These are phyloP conservation scores for Gavia stellata DNA, from an alignment of 2,113 vertebrate species.

Conservation along the genomic window DNA sequence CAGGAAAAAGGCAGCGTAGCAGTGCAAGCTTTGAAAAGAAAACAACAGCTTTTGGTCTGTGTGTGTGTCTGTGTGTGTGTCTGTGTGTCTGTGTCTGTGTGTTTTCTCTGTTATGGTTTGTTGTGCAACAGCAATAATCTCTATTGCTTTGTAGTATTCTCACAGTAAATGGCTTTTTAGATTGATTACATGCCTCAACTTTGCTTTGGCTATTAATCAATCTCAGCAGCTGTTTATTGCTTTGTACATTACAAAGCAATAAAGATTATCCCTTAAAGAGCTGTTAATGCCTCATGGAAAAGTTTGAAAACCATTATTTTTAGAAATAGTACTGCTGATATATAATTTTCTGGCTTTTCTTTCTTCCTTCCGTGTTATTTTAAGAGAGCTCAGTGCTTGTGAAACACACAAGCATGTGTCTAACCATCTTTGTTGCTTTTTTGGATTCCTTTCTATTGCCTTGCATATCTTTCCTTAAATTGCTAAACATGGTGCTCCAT, in stretches of 20 bases:
- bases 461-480: neutral
- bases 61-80: neutral
- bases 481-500: neutral
- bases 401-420: neutral
- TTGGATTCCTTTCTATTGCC: neutral
- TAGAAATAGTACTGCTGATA: conserved; percentile 42
- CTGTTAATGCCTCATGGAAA: conserved; percentile 57
- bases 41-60: neutral
- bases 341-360: conserved; percentile 49
- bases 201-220: conserved; percentile 67
- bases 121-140: conserved; percentile 59
- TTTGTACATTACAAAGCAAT: conserved; percentile 64
- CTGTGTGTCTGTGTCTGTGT: neutral
- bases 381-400: neutral
- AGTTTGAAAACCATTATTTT: conserved; percentile 61
- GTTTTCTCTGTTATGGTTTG: conserved; percentile 26
- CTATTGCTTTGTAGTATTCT: conserved; percentile 51
- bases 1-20: neutral
- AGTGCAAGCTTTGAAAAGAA: neutral
- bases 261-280: conserved; percentile 65
- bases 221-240: conserved; percentile 66
- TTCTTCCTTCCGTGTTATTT: neutral
- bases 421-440: conserved; percentile 15
- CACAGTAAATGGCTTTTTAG: conserved; percentile 57
- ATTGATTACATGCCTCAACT: conserved; percentile 65